Evolutionary conservation across 2,797 vertebrate species (phyloP), one percentile per base, ranked within the genome.

Genomic region (Amblyopsis hoosieri): DNA sequence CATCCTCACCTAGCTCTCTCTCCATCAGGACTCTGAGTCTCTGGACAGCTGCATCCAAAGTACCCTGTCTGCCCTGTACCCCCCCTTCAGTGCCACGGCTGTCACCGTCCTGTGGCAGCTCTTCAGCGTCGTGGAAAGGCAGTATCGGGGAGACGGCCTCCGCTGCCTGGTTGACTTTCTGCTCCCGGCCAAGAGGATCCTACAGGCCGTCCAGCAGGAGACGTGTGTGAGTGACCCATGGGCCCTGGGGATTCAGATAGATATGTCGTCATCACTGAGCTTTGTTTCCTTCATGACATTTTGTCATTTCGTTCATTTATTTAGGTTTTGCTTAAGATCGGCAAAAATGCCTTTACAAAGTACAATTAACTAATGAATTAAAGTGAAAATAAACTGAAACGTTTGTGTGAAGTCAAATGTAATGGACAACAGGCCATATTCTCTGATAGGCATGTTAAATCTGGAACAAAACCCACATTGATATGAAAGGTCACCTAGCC

Each of bases 81-180:
- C 85, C 3, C 94, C 94, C 23, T 95, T 95, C 69, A 88, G 78
- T 55, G 90, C 85, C 72, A 94, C 93, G 0, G 94, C 93, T 0
- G 86, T 90, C 81, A 95, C 94, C 0, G 92, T 96, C 60, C 87
- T 96, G 74, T 94, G 94, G 93, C 94, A 96, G 87, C 93, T 95
- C 60, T 94, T 95, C 87, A 92, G 91, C 0, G 91, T 94, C 77
- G 93, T 94, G 51, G 94, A 96, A 81, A 87, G 93, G 49, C 92
- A 93, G 76, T 95, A 96, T 75, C 76, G 88, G 1, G 91, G 94
- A 4, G 94, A 95, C 76, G 94, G 94, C 31, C 93, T 95, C 57
- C 92, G 90, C 85, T 95, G 93, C 83, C 85, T 95, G 72, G 84
- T 94, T 10, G 94, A 95, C 86, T 95, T 94, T 77, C 85, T 95